Evolutionary conservation across 2,113 vertebrate genomes (phyloP).

Genomic region (Apistogramma diplotaenia): DNA sequence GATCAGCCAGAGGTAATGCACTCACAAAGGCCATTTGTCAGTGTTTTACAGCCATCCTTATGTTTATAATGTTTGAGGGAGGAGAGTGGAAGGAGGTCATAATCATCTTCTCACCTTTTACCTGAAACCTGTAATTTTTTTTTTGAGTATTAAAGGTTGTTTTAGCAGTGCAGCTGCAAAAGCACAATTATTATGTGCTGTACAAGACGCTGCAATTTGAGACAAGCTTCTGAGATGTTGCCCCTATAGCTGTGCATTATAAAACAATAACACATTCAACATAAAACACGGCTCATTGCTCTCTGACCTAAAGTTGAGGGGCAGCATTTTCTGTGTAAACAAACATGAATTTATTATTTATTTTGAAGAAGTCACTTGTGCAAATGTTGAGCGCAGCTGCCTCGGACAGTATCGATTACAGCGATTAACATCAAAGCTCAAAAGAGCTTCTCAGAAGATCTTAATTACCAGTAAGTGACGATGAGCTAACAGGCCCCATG

Average conservation of each 20-base stretch:
- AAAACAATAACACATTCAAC: conserved; percentile 21
- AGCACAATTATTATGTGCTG: background rate
- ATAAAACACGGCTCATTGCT: conserved; percentile 17
- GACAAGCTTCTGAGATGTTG: background rate
- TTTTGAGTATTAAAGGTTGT: background rate
- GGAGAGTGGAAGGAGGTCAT: conserved; percentile 11
- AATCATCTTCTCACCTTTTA: conserved; percentile 13
- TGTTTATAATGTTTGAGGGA: conserved; percentile 40
- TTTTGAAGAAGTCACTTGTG: background rate
- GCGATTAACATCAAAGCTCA: background rate
- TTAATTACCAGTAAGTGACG: background rate
- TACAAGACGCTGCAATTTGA: background rate
- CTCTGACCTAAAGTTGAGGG: conserved; percentile 4
- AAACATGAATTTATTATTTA: background rate
- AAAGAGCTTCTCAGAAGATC: background rate
- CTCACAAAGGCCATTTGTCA: conserved; percentile 40
- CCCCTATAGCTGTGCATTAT: background rate
- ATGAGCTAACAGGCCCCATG: background rate
- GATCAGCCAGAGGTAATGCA: conserved; percentile 43
- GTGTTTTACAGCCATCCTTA: conserved; percentile 50
- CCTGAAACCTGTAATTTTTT: background rate
- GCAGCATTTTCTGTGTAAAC: background rate
- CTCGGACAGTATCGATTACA: background rate
- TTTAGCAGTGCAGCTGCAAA: background rate
- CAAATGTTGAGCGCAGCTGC: background rate